Evolutionary conservation across 2,113 vertebrate species (phyloP).

Genomic region (Lamprotornis superbus): DNA sequence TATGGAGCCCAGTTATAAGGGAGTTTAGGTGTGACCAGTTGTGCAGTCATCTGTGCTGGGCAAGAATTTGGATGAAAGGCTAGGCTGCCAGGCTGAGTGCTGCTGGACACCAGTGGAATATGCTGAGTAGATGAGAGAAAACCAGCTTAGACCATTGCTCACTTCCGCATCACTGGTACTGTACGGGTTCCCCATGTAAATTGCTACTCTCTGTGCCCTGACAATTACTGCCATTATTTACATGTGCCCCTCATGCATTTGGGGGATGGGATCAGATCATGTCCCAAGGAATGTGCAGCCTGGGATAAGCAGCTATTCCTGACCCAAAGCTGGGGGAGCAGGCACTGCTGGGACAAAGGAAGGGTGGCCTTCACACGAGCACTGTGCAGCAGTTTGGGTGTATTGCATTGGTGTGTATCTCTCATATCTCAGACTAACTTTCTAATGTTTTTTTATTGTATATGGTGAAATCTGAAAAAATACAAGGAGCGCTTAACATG

Average conservation of each 20-base stretch:
- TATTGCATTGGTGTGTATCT: background rate
- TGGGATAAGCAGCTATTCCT: background rate
- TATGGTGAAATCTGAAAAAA: background rate
- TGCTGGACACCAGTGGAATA: background rate
- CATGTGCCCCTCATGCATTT: background rate
- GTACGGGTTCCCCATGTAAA: background rate
- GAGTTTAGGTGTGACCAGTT: background rate
- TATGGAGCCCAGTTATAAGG: background rate
- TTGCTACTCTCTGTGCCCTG: background rate
- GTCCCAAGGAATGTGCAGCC: background rate
- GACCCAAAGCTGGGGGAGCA: background rate
- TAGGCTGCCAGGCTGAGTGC: background rate
- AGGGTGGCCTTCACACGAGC: background rate
- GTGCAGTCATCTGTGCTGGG: background rate
- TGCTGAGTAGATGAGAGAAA: background rate
- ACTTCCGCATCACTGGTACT: background rate
- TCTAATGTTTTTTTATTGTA: background rate
- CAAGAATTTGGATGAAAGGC: background rate
- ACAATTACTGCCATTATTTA: background rate
- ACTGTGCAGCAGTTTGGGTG: fast-evolving
- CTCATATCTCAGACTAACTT: background rate
- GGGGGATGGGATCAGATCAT: background rate
- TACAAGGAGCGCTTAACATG: background rate
- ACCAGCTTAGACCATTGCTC: background rate
- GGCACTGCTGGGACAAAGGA: background rate